phyloP scores from a whole-genome alignment of 2,113 vertebrate species.

The Leucoraja erinaceus region DNA sequence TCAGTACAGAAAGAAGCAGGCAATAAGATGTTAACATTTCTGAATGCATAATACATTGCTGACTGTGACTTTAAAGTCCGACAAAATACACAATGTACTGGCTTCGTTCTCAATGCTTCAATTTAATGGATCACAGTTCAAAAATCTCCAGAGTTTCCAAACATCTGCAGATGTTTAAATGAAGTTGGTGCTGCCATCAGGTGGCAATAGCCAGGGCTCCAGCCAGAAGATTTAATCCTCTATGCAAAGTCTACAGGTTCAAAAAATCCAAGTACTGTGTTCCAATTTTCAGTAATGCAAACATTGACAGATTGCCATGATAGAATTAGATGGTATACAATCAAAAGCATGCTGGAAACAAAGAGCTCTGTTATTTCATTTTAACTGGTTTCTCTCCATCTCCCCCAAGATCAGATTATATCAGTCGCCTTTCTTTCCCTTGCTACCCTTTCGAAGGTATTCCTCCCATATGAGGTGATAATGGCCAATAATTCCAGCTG shows the following conservation, averaged over 20 bases:
- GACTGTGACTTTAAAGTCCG: background rate
- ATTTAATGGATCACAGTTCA: background rate
- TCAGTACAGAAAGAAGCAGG: background rate
- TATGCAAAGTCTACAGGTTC: background rate
- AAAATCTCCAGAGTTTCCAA: background rate
- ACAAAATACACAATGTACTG: background rate
- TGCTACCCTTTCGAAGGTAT: background rate
- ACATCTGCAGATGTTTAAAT: background rate
- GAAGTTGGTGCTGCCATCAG: slow-evolving; percentile 14
- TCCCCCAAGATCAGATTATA: background rate
- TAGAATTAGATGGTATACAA: background rate
- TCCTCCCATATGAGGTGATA: background rate
- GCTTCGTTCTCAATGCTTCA: background rate
- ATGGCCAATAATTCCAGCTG: background rate
- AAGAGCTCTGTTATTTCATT: background rate
- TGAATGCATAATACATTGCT: background rate
- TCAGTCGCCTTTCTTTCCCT: too few species aligned
- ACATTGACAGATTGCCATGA: background rate
- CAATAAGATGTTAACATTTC: background rate
- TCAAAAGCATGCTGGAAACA: background rate
- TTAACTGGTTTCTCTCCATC: background rate
- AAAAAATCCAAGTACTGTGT: background rate
- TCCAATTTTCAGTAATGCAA: background rate
- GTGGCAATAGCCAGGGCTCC: background rate
- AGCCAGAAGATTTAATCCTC: background rate